phyloP scores from a whole-genome alignment of 2,888 invertebrate species.

The Eurytoma californica region DNA sequence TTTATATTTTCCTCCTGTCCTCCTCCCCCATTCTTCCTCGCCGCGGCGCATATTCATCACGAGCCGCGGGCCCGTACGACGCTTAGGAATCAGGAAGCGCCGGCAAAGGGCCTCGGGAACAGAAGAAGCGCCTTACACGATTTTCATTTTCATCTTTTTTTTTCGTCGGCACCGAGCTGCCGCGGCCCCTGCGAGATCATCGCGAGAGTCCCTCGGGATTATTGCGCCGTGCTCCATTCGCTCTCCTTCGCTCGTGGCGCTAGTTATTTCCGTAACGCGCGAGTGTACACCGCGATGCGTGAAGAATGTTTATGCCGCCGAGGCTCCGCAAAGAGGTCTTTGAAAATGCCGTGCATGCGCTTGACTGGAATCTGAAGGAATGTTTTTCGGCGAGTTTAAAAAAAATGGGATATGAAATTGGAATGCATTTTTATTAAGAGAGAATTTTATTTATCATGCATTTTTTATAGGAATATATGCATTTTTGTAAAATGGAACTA shows the following conservation, averaged over 20 bases:
- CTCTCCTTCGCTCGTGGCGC: neutral
- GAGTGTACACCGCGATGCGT: neutral
- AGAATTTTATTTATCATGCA: too few relatives aligned
- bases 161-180: neutral
- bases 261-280: constrained; percentile 29
- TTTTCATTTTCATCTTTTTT: constrained; percentile 40
- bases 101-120: neutral
- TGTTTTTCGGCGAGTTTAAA: too few relatives aligned
- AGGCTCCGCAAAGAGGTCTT: neutral
- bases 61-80: neutral
- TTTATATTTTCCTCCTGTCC: constrained; percentile 30
- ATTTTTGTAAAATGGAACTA: neutral
- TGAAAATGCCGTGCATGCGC: neutral
- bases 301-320: neutral
- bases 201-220: constrained; percentile 40
- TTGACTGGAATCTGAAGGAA: too few relatives aligned
- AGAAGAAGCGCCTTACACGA: constrained; percentile 42
- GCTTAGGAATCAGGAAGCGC: constrained; percentile 33
- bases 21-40: neutral
- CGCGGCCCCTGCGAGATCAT: constrained; percentile 40
- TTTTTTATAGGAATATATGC: neutral
- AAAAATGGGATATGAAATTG: too few relatives aligned
- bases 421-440: too few relatives aligned
- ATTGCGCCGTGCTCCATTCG: constrained; percentile 8
- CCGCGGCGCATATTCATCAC: constrained; percentile 4